Conservation (phyloP, 2,113 vertebrate species). For the Lagopus muta region DNA sequence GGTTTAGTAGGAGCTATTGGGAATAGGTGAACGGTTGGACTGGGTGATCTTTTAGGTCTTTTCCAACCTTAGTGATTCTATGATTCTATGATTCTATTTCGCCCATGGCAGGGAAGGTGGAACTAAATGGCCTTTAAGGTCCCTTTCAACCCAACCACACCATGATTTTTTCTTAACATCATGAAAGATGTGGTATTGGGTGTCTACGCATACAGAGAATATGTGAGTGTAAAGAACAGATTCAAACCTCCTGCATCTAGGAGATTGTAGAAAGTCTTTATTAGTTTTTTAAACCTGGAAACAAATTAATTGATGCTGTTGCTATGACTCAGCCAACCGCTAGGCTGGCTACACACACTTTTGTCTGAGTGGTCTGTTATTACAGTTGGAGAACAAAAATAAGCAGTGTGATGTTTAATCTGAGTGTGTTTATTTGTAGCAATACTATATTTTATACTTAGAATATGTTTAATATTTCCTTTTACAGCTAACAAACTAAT, state of each 20-base stretch:
- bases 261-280: background rate
- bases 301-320: conserved; percentile 19
- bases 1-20: too few relatives aligned
- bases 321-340: conserved; percentile 29
- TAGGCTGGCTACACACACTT: background rate
- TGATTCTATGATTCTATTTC: too few relatives aligned
- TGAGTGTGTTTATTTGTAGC: background rate
- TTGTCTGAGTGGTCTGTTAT: background rate
- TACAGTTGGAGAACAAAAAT: conserved; percentile 10
- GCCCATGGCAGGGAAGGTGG: background rate
- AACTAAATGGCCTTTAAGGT: background rate
- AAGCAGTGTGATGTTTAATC: background rate
- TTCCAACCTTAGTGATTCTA: too few relatives aligned
- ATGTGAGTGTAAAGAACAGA: background rate
- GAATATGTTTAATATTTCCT: background rate
- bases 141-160: background rate
- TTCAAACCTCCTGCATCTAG: background rate
- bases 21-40: too few relatives aligned
- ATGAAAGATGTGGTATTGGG: background rate
- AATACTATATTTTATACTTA: background rate
- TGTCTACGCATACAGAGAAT: background rate
- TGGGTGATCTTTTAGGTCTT: too few relatives aligned
- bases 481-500: background rate
- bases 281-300: conserved; percentile 5
- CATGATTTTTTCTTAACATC: background rate